Evolutionary conservation across 1,140 invertebrate species (phyloP).

Genomic region (Eupeodes corollae): DNA sequence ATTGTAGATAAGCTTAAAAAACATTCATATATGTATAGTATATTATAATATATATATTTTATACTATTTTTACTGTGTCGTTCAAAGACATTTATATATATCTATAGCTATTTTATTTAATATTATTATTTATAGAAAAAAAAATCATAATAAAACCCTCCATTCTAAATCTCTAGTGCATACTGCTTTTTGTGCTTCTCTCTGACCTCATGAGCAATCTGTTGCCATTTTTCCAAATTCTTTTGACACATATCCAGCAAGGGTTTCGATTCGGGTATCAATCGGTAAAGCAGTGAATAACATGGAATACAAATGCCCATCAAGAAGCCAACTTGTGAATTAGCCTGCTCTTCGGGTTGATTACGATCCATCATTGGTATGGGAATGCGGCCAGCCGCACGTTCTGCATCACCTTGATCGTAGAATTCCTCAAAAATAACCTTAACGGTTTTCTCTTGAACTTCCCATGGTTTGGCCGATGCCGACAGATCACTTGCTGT

Average conservation of each 20-base stretch:
- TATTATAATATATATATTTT: too few species aligned
- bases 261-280: constrained; percentile 59
- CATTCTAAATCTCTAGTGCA: too few species aligned
- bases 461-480: constrained; percentile 70
- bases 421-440: constrained; percentile 83
- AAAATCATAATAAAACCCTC: too few species aligned
- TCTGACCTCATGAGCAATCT: neutral
- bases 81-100: too few species aligned
- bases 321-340: constrained; percentile 66
- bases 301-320: constrained; percentile 71
- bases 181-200: neutral
- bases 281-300: constrained; percentile 53
- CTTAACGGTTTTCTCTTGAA: constrained; percentile 68
- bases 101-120: too few species aligned
- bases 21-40: too few species aligned
- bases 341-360: constrained; percentile 58
- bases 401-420: constrained; percentile 66
- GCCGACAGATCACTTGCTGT: constrained; percentile 74
- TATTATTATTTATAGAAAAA: too few species aligned
- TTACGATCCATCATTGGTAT: constrained; percentile 76
- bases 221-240: constrained; percentile 7
- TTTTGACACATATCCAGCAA: constrained; percentile 52
- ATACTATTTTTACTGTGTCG: too few species aligned
- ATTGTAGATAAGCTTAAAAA: too few species aligned
- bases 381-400: constrained; percentile 52